Evolutionary conservation across 2,797 vertebrate genomes (phyloP), one percentile per base, ranked within the genome.

Genomic region (Enteromius fasciolatus): DNA sequence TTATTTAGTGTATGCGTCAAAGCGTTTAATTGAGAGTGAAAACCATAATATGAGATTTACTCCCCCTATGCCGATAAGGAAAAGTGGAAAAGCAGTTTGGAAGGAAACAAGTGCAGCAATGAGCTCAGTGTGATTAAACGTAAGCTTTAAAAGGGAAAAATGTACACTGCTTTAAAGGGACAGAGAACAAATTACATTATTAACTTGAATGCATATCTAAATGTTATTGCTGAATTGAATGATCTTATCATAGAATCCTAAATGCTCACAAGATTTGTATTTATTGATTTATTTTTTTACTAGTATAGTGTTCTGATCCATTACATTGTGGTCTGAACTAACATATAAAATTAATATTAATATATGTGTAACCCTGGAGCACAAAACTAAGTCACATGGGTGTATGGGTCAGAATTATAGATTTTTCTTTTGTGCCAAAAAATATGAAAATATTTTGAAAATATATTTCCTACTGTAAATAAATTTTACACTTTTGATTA

Each of bases 11-110:
- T 75, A 64, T 2, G 31, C 18, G 33, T 66, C 69, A 64, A 81
- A 81, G 79, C 69, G 41, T 48, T 81, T 75, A 75, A 81, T 81
- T 81, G 80, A 74, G 48, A 66, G 41, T 81, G 80, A 81, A 75
- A 74, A 59, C n/a, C 59, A 52, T 63, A 72, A 41, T 15, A 75
- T 81, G 59, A 75, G 57, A 81, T 81, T 50, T 50, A 63, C 46
- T 63, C 68, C 78, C 54, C 17, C 28, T 28, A 11, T 74, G 57
- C 57, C 9, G 69, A 63, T 61, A 80, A 64, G 23, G 41, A 73
- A 46, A 81, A 73, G 54, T 20, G 17, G 18, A 6, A 73, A 63
- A 59, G 14, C 15, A 7, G 6, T 63, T 63, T 63, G 59, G 25
- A 8, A 17, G 5, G 59, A 17, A 28, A 31, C 59, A 74, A 74